Conservation (phyloP, 2,888 invertebrate genomes). For the Arge pagana region DNA sequence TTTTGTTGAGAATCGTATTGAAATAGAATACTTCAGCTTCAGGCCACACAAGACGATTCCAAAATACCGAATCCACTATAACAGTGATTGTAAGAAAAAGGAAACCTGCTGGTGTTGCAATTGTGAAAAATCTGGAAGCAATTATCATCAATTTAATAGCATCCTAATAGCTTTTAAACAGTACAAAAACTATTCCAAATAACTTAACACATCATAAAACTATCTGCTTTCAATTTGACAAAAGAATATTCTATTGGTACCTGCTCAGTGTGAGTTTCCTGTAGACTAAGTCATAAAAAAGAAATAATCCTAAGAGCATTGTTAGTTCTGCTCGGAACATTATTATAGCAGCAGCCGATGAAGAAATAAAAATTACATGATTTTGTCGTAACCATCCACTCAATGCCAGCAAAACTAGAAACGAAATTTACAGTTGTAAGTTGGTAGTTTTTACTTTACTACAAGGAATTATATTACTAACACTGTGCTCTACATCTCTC, state of each 20-base stretch:
- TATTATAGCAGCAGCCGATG: constrained; percentile 85
- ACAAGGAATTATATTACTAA: neutral
- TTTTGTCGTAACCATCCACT: constrained; percentile 83
- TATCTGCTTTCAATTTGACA: neutral
- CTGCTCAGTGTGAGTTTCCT: constrained; percentile 70
- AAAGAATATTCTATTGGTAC: constrained; percentile 57
- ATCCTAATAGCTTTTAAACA: no score
- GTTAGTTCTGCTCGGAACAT: constrained; percentile 90
- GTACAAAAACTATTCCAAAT: constrained; percentile 10
- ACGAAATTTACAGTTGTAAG: constrained; percentile 22
- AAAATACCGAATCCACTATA: constrained; percentile 88
- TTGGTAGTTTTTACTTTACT: constrained; percentile 12
- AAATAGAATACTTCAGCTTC: constrained; percentile 97
- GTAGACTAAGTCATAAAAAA: constrained; percentile 78
- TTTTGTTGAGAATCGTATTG: constrained; percentile 92
- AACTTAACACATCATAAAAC: neutral
- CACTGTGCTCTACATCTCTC: neutral
- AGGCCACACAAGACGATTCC: constrained; percentile 91
- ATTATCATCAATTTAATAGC: constrained; percentile 15
- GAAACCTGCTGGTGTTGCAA: constrained; percentile 73
- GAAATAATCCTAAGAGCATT: constrained; percentile 82
- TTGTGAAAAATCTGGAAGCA: constrained; percentile 70
- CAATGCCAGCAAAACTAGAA: constrained; percentile 83
- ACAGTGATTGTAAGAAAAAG: constrained; percentile 74
- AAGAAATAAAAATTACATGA: constrained; percentile 75